Evolutionary conservation across 1,140 invertebrate species (phyloP).

Genomic region (Doryteuthis pealeii): DNA sequence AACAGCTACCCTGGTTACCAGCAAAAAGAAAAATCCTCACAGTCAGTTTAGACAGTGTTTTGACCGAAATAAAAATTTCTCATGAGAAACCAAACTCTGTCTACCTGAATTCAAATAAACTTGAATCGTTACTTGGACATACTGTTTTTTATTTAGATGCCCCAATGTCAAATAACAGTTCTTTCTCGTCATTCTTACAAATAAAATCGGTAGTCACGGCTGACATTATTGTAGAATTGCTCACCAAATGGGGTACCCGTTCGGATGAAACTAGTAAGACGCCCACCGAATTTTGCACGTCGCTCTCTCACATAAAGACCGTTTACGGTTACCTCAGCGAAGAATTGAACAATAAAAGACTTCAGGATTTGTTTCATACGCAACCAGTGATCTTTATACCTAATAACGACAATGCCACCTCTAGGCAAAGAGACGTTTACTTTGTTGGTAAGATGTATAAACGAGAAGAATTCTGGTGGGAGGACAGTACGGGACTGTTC

Average conservation of each 20-base stretch:
- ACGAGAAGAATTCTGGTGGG: conserved; percentile 50
- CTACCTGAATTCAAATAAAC: conserved; percentile 27
- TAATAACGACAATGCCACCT: neutral
- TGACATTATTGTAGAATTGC: conserved; percentile 29
- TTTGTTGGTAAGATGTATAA: conserved; percentile 42
- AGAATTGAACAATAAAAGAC: conserved; percentile 37
- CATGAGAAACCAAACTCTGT: conserved; percentile 32
- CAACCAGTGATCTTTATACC: conserved; percentile 52
- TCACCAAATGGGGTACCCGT: conserved; percentile 40
- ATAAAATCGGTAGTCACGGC: conserved; percentile 35
- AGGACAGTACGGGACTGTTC: conserved; percentile 47
- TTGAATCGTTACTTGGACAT: conserved; percentile 34
- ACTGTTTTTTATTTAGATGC: conserved; percentile 39
- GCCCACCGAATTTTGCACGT: conserved; percentile 36
- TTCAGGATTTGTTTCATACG: conserved; percentile 45
- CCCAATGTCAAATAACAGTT: conserved; percentile 21
- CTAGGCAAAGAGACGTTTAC: conserved; percentile 6
- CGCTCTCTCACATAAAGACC: conserved; percentile 36
- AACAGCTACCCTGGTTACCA: conserved; percentile 43
- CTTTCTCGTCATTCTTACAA: conserved; percentile 38
- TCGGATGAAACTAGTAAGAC: conserved; percentile 17
- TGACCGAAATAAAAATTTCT: neutral
- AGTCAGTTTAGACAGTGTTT: no score
- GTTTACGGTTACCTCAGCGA: conserved; percentile 43
- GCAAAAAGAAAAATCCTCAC: conserved; percentile 19